phyloP scores from a whole-genome alignment of 2,113 vertebrate genomes.

The Psammodynastes pulverulentus region DNA sequence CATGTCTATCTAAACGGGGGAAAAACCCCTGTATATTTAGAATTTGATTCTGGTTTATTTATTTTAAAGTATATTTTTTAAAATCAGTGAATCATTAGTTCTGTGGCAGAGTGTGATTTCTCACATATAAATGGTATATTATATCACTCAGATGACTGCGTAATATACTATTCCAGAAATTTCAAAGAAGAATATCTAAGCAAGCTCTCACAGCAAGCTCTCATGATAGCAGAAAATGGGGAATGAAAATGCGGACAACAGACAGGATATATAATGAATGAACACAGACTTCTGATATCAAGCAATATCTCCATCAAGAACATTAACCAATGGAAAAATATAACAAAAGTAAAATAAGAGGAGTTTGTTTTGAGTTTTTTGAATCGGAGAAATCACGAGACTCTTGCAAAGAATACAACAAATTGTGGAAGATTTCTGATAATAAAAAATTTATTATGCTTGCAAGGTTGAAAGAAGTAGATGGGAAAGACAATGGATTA shows the following conservation, averaged over 20 bases:
- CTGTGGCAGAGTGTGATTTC: neutral
- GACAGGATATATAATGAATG: neutral
- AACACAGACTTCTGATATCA: neutral
- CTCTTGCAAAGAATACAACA: neutral
- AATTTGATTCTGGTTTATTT: neutral
- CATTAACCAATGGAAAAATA: neutral
- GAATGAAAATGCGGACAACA: neutral
- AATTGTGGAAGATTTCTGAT: neutral
- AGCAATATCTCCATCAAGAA: neutral
- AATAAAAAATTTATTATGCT: neutral
- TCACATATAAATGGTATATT: neutral
- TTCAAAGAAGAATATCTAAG: neutral
- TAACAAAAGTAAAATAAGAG: neutral
- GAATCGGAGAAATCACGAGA: neutral
- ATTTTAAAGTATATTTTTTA: neutral
- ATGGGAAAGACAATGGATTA: neutral
- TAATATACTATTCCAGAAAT: neutral
- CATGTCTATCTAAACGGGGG: neutral
- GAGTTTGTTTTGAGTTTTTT: neutral
- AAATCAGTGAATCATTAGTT: slow-evolving; percentile 2
- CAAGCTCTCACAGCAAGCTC: neutral
- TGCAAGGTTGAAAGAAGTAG: neutral
- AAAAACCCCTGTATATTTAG: neutral
- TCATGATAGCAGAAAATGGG: neutral
- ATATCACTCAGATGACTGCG: neutral